Evolutionary conservation across 2,888 invertebrate species (phyloP), one percentile per base, ranked within the genome.

Genomic region (Celastrina argiolus): DNA sequence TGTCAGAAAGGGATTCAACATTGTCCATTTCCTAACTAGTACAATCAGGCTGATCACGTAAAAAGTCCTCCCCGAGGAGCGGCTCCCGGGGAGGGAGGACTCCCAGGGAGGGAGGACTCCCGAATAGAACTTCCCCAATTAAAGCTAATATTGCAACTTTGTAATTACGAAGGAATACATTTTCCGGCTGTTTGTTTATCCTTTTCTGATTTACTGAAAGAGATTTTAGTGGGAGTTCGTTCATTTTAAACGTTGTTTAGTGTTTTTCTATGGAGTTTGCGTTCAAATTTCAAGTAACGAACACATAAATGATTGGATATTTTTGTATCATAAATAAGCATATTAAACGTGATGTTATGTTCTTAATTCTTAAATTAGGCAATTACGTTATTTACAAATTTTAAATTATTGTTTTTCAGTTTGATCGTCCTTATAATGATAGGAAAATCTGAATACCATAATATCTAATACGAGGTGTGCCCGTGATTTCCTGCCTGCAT

Each of bases 1-100:
- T 12, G 31, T 18, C 31, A 59, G 36, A 36, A 59, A 59, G 14
- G 58, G 36, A 59, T 36, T 59, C 59, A 36, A 36, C 36, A 59
- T 59, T 59, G 59, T 59, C 59, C 59, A 36, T 59, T 59, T 59
- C 59, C 58, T 58, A 65, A 58, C 65, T 7, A 41, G 58, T 56
- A 59, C 65, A 65, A 65, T 65, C 65, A 59, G 65, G 41, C 58
- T 26, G 65, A 65, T 65, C 65, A 65, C 65, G 65, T 65, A 58
- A 58, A 65, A 18, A 58, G 56, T 59, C 31, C 58, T 39, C 58
- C 39, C 58, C 31, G 28, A 18, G 58, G 56, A 56, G 7, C n/a
- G 51, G 10, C 36, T 36, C 10, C 12, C 36, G 8, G 8, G 36
- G 10, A 31, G 31, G 0, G 31, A 31, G 31, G 31, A 31, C n/a